A percentile compares a stretch with the other conserved stretches of the same genome.
Conservation (phyloP, 2,113 vertebrate genomes). For the Setophaga coronata region DNA sequence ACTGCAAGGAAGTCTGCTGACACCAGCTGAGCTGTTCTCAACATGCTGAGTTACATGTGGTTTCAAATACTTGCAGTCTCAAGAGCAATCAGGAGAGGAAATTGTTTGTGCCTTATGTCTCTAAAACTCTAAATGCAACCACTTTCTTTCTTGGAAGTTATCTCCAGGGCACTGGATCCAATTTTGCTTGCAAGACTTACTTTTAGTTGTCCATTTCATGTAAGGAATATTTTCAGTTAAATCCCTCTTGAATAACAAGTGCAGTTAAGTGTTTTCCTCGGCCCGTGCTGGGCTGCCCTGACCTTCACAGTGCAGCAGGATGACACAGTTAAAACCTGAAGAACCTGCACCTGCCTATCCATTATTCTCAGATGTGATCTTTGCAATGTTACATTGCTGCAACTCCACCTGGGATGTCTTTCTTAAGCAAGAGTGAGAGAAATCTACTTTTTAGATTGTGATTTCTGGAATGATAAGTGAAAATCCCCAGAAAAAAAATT, state of each 20-base stretch:
- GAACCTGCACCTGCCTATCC: not conserved
- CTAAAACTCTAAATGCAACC: not conserved
- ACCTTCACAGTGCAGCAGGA: not conserved
- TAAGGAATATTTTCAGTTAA: not conserved
- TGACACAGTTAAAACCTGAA: not conserved
- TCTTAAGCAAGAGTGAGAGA: not conserved
- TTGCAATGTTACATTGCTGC: not conserved
- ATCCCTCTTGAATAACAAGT: not conserved
- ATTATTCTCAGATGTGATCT: accelerated
- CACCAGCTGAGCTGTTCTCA: not conserved
- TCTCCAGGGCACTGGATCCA: not conserved
- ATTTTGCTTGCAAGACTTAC: not conserved
- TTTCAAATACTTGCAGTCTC: not conserved
- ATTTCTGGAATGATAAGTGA: not conserved
- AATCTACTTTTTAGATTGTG: not conserved
- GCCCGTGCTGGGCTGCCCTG: not conserved
- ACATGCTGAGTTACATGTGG: not conserved
- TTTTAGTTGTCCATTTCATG: not conserved
- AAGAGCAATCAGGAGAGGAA: not conserved
- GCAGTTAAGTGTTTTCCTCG: not conserved
- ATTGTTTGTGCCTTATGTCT: not conserved
- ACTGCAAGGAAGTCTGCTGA: not conserved
- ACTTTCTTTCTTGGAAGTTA: not conserved
- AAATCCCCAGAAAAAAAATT: not conserved
- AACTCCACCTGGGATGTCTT: accelerated